phyloP scores from a whole-genome alignment of 2,888 invertebrate genomes.

The Crematogaster levior region DNA sequence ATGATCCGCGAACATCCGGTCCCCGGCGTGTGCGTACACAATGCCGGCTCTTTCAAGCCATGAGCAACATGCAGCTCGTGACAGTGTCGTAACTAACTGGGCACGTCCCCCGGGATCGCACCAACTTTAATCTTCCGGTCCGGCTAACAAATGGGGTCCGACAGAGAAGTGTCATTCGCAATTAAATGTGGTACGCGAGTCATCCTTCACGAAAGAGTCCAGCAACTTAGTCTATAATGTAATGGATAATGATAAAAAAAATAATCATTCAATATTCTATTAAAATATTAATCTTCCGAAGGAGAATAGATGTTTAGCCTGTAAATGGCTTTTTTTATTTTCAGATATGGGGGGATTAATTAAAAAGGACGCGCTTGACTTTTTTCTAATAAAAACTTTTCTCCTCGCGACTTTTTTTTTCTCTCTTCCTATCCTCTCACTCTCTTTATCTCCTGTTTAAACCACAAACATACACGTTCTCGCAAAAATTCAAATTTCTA shows the following conservation, averaged over 20 bases:
- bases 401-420: neutral
- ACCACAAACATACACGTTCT: neutral
- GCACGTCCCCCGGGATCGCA: conserved; percentile 10
- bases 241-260: neutral
- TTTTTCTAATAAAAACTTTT: conserved; percentile 28
- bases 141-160: conserved; percentile 7
- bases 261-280: neutral
- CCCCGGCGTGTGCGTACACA: conserved; percentile 52
- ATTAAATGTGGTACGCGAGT: neutral
- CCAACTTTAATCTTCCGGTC: conserved; percentile 35
- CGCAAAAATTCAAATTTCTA: neutral
- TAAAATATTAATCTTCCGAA: neutral
- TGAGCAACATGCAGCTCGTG: conserved; percentile 32
- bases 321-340: conserved; percentile 9
- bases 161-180: conserved; percentile 22
- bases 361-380: neutral
- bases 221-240: no score
- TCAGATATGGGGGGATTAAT: conserved; percentile 9
- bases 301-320: neutral
- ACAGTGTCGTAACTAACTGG: conserved; percentile 43
- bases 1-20: conserved; percentile 83
- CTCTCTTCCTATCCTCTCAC: neutral
- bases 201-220: neutral
- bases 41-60: conserved; percentile 50
- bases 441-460: neutral